Base-by-base conservation (phyloP, 2,797 vertebrate genomes). In the Microcaecilia unicolor region DNA sequence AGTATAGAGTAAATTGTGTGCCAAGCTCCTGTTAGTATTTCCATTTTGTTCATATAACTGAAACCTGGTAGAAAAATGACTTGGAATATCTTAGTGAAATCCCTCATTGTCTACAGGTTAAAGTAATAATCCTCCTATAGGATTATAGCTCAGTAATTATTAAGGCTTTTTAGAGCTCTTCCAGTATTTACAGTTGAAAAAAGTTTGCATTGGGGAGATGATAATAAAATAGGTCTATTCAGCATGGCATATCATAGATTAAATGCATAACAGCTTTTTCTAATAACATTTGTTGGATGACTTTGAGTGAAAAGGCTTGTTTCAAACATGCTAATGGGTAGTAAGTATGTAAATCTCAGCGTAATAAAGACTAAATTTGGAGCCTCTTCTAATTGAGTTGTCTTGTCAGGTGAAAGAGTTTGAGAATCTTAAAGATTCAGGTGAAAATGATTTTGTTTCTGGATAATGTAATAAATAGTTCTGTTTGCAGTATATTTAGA, bases 371-470 rank as follows among this genome's bases (percentile, higher is more conserved):
- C 16, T 3, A 0, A 12, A 30, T 8, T 7, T 0, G 36, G 8
- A 25, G 13, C 3, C 4, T 9, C 4, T 37, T 2, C 8, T 38
- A 59, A 45, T 23, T 0, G 0, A 25, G 32, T 28, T 46, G 10
- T 41, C 4, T 28, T 46, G 10, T 41, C 4, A 22, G 31, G 1
- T 10, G 6, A 8, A 9, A 18, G 8, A 4, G 5, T 29, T 58
- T 41, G 21, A 16, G 48, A 44, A 37, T 44, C 49, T 37, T 55
- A 48, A 13, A 39, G 14, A 34, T 42, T 9, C 6, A 20, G 34
- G 11, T n/a, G 31, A 4, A 9, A n/a, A 30, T 19, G 7, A 28
- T 38, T 15, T 6, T 9, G 12, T n/a, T n/a, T n/a, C 18, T 4
- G 5, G 20, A 23, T 8, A 38, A 31, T 7, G 1, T 15, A 41